Evolutionary conservation across 2,113 vertebrate species (phyloP), one percentile per base, ranked within the genome.

Genomic region (Ammodytes marinus): DNA sequence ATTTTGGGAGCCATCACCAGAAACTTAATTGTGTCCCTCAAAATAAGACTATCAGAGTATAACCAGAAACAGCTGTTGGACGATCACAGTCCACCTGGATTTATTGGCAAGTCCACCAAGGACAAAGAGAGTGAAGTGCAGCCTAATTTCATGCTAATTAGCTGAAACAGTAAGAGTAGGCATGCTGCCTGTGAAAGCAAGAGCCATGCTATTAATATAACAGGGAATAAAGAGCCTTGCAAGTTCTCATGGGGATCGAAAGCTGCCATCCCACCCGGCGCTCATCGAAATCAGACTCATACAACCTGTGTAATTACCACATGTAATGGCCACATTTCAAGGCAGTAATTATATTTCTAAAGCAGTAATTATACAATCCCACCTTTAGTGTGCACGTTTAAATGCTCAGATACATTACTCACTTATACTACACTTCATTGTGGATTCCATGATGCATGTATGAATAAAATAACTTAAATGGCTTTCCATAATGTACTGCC

Each of bases 281-380:
- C 84, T 78, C 84, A 42, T 2, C 49, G n/a, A 66, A 73, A 63
- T 86, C 82, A 74, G 55, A 79, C 69, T 55, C 60, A 42, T 58
- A 46, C 80, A 69, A 78, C 81, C 74, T 74, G 84, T 75, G 60
- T 84, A 90, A 91, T 92, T 91, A 61, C 75, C 74, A 79, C 74
- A 40, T 72, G 40, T 79, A 87, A 84, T 71, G 55, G 74, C 66
- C 67, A 75, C 82, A 77, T 86, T 84, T 66, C 66, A 84, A 78
- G 79, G 61, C 75, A 74, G 71, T 77, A 77, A 90, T 93, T 89
- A 88, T 80, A 77, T 77, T 83, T 83, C 75, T 78, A 87, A 79
- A 79, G 85, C 75, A 50, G 73, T 82, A 86, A 93, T 93, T 93
- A 86, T 83, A 63, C 81, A 84, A 77, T 91, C 54, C 71, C 79